Percentiles rank a stretch among this genome's conserved stretches.
Evolutionary conservation across 1,140 invertebrate species (phyloP).

Genomic region (Aradophagus sp.): DNA sequence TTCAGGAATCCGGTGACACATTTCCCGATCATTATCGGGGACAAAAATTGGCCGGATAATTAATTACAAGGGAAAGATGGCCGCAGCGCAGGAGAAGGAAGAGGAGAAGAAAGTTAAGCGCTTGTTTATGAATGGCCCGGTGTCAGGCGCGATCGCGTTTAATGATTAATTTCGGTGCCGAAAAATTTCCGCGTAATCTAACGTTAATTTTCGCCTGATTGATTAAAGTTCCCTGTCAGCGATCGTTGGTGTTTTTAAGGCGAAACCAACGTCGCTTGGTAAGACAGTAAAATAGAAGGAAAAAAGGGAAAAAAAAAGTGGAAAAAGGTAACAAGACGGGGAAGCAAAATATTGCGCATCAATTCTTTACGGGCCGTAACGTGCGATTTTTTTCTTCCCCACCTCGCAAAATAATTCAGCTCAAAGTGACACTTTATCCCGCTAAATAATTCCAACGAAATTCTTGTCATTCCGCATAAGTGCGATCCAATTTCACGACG

Average conservation of each 20-base stretch:
- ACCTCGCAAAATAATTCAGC: slow-evolving; percentile 21
- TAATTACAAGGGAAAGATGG: slow-evolving; percentile 11
- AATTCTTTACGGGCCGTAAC: slow-evolving; percentile 1
- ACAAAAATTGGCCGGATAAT: slow-evolving; percentile 19
- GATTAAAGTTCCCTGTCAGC: too few relatives aligned
- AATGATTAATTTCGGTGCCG: too few relatives aligned
- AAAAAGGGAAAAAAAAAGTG: background rate
- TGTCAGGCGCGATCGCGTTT: too few relatives aligned
- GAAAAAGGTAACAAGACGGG: background rate
- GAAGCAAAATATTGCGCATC: slow-evolving; percentile 2
- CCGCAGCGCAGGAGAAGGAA: too few relatives aligned
- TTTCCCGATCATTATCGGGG: slow-evolving; percentile 11
- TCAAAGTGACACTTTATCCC: slow-evolving; percentile 34
- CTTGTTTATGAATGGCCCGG: too few relatives aligned
- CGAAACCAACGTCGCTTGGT: too few relatives aligned
- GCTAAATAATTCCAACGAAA: slow-evolving; percentile 39
- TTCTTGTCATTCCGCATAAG: slow-evolving; percentile 33
- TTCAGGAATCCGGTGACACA: slow-evolving; percentile 8
- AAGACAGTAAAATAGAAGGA: slow-evolving; percentile 4
- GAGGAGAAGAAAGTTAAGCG: too few relatives aligned
- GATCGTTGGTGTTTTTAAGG: too few relatives aligned
- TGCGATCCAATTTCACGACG: slow-evolving; percentile 37
- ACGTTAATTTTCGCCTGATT: too few relatives aligned
- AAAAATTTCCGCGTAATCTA: too few relatives aligned
- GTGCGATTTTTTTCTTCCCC: slow-evolving; percentile 5